Evolutionary conservation across 2,888 invertebrate species (phyloP).

Genomic region (Luffia ferchaultella): DNA sequence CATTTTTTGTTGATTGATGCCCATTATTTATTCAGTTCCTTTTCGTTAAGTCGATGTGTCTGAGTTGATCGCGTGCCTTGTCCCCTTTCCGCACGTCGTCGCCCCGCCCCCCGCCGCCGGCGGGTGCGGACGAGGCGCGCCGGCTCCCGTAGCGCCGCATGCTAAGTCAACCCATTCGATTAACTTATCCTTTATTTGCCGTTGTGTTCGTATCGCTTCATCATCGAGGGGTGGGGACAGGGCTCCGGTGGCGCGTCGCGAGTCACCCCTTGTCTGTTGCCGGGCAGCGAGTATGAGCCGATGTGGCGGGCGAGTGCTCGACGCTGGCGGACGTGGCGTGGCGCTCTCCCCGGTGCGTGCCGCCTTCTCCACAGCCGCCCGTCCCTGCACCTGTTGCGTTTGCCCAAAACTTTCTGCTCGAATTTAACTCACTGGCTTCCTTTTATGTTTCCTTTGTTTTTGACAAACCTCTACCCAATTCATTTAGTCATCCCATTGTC

Average conservation of each 20-base stretch:
- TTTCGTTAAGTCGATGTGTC: background rate
- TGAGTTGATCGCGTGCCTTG: no score
- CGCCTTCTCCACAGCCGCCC: background rate
- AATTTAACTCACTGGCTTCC: background rate
- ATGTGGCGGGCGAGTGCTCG: background rate
- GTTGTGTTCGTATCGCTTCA: background rate
- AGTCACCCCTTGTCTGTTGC: background rate
- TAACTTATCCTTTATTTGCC: background rate
- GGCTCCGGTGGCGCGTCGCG: background rate
- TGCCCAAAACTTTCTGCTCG: background rate
- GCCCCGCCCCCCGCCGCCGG: background rate
- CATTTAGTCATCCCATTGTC: background rate
- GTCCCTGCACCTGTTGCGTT: background rate
- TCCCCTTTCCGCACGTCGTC: background rate
- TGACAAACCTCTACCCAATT: no score
- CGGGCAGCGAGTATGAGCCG: background rate
- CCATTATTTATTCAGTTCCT: no score
- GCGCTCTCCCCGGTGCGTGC: background rate
- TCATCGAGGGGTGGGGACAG: background rate
- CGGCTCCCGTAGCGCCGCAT: background rate
- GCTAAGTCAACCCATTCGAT: background rate
- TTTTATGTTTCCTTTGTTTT: background rate
- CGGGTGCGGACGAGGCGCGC: no score
- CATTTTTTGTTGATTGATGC: no score
- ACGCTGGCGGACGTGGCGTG: background rate